These are phyloP conservation scores for Acleris literana DNA, from an alignment of 2,888 invertebrate genomes.

Conservation along the genomic window DNA sequence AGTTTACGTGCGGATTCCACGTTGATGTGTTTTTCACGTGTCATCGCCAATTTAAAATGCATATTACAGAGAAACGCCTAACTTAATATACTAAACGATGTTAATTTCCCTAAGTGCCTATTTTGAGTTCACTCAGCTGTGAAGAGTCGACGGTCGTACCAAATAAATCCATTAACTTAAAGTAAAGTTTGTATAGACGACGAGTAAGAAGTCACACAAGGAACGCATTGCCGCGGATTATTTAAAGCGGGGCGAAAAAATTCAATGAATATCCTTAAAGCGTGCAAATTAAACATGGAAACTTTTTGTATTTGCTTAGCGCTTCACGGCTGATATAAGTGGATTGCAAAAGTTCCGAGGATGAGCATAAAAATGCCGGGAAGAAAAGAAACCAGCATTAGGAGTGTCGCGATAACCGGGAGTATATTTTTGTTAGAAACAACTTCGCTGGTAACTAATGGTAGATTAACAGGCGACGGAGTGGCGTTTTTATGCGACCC, in stretches of 20 bases:
- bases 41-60: slow-evolving; percentile 2
- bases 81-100: slow-evolving; percentile 10
- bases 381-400: slow-evolving; percentile 71
- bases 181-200: slow-evolving; percentile 41
- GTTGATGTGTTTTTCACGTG: slow-evolving; percentile 8
- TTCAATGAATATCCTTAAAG: slow-evolving; percentile 80
- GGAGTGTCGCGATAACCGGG: slow-evolving; percentile 72
- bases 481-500: slow-evolving; percentile 31
- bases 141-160: slow-evolving; percentile 19
- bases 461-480: slow-evolving; percentile 52
- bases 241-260: slow-evolving; percentile 73
- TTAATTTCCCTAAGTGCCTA: slow-evolving; percentile 30
- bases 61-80: slow-evolving; percentile 11
- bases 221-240: slow-evolving; percentile 69
- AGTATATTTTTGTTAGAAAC: slow-evolving; percentile 70
- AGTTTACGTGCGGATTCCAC: slow-evolving; percentile 1
- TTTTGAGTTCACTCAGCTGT: slow-evolving; percentile 3
- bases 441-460: slow-evolving; percentile 65
- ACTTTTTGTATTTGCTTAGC: slow-evolving; percentile 82
- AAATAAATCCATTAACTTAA: slow-evolving; percentile 36
- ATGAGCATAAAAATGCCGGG: slow-evolving; percentile 79
- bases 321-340: slow-evolving; percentile 82
- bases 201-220: slow-evolving; percentile 48
- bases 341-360: slow-evolving; percentile 82
- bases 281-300: slow-evolving; percentile 78